Evolutionary conservation across 2,888 invertebrate species (phyloP).

Genomic region (Ommatoiulus sabulosus): DNA sequence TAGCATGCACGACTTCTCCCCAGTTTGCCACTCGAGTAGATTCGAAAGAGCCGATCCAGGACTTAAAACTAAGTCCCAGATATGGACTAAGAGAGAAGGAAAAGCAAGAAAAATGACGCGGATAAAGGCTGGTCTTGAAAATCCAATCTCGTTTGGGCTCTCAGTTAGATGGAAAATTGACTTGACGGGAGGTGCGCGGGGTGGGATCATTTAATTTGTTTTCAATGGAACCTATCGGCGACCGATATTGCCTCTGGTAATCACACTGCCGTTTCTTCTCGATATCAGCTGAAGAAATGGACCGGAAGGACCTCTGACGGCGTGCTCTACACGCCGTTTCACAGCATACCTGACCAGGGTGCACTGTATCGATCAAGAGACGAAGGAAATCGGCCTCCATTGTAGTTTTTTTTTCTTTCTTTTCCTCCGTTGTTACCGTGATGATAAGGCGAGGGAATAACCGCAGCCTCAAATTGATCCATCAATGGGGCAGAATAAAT

Average conservation of each 20-base stretch:
- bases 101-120: constrained; percentile 14
- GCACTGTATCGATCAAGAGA: not conserved
- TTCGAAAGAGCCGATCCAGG: not conserved
- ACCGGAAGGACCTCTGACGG: not conserved
- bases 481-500: not conserved
- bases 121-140: constrained; percentile 24
- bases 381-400: not conserved
- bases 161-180: constrained; percentile 5
- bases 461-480: not conserved
- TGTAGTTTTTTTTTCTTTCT: not conserved
- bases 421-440: not conserved
- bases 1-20: constrained; percentile 6
- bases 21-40: constrained; percentile 24
- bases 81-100: constrained; percentile 1
- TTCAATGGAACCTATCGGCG: constrained; percentile 16
- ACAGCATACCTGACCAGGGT: not conserved
- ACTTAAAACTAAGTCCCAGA: not conserved
- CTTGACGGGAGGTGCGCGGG: not conserved
- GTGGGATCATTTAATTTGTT: constrained; percentile 40
- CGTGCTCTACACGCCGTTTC: not conserved
- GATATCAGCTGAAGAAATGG: constrained; percentile 17
- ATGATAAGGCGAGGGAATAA: constrained; percentile 7
- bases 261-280: not conserved
- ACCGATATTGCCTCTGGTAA: constrained; percentile 14
- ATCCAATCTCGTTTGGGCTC: constrained; percentile 36